Evolutionary conservation across 1,140 invertebrate species (phyloP).

Genomic region (Araneus ventricosus): DNA sequence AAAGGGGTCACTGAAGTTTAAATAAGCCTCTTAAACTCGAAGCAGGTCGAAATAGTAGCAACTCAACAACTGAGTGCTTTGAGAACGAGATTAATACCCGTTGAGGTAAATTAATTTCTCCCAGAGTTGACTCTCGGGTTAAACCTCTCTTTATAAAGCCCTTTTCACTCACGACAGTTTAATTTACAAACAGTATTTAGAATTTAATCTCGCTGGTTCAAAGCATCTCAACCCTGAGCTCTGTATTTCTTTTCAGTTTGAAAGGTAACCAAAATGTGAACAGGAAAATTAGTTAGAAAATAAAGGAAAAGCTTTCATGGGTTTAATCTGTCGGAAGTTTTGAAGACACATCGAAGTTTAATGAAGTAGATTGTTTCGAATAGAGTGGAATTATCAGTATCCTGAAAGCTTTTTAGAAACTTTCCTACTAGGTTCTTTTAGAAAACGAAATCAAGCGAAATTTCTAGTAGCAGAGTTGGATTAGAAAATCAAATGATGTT

Average conservation of each 20-base stretch:
- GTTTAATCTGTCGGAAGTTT: no score
- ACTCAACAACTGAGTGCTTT: neutral
- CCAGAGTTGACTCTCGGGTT: neutral
- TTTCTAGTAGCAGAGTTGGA: no score
- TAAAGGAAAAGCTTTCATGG: no score
- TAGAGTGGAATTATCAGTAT: no score
- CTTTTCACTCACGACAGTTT: constrained; percentile 5
- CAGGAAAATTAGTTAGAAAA: no score
- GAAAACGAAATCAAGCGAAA: no score
- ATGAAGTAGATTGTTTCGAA: no score
- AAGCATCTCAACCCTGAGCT: neutral
- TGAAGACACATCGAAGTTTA: no score
- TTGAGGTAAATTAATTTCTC: neutral
- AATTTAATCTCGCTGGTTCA: neutral
- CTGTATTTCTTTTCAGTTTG: neutral
- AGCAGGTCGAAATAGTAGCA: neutral
- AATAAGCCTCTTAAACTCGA: neutral
- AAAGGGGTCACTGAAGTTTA: neutral
- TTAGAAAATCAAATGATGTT: no score
- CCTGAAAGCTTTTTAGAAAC: no score
- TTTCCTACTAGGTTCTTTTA: no score
- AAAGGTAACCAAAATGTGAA: neutral
- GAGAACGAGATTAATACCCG: neutral
- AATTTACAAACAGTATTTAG: constrained; percentile 13
- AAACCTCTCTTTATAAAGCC: neutral